phyloP scores from a whole-genome alignment of 2,113 vertebrate genomes.

The Pitta sordida region DNA sequence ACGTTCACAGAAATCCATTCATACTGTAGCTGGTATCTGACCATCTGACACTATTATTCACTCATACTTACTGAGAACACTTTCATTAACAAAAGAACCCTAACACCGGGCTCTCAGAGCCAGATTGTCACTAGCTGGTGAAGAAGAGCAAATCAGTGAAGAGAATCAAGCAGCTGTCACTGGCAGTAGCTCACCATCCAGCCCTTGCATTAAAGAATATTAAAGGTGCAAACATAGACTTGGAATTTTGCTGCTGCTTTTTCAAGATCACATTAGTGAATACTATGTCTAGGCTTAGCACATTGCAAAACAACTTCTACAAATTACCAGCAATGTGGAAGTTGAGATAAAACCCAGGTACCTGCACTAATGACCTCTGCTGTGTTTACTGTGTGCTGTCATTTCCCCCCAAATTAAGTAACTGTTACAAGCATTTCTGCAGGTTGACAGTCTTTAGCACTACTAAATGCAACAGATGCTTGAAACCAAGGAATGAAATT shows the following conservation, averaged over 20 bases:
- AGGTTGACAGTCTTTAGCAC: background rate
- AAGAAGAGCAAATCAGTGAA: background rate
- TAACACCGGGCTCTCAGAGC: background rate
- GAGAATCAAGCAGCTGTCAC: background rate
- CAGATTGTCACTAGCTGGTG: background rate
- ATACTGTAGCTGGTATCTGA: background rate
- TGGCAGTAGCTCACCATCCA: background rate
- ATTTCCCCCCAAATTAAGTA: constrained; percentile 33
- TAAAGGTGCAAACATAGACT: background rate
- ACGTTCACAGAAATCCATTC: background rate
- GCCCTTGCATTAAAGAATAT: background rate
- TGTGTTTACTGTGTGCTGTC: background rate
- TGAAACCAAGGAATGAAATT: background rate
- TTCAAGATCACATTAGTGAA: background rate
- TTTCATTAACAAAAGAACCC: background rate
- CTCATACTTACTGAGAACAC: background rate
- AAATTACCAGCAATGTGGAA: background rate
- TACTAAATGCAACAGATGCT: background rate
- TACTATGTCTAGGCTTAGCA: background rate
- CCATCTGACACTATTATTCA: background rate
- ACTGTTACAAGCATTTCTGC: background rate
- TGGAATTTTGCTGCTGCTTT: background rate
- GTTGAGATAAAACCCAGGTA: background rate
- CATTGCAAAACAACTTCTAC: background rate
- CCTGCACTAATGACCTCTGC: constrained; percentile 9